Conservation (phyloP, 2,888 invertebrate genomes). For the Harpagoxenus sublaevis region DNA sequence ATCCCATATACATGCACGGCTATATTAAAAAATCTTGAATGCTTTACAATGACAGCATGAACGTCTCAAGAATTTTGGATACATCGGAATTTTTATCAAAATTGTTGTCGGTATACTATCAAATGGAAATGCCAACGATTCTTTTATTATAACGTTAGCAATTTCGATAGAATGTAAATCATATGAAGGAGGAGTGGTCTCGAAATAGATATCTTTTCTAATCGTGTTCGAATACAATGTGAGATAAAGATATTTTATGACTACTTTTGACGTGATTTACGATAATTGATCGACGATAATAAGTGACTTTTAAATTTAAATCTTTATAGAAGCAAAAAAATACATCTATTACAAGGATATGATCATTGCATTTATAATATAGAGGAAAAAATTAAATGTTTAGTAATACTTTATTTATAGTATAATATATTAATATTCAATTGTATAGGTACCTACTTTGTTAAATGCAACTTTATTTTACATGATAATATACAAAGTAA, state of each 20-base stretch:
- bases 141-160: not conserved
- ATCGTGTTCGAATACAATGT: conserved; percentile 18
- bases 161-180: conserved; percentile 9
- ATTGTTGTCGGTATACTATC: not conserved
- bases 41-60: not conserved
- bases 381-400: not conserved
- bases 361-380: not conserved
- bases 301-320: not conserved
- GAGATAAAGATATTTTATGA: conserved; percentile 3
- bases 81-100: not conserved
- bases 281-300: conserved; percentile 5
- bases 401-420: not conserved
- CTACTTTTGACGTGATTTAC: not conserved
- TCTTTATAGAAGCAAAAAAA: not conserved
- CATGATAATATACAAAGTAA: not conserved
- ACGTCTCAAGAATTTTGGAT: not conserved
- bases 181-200: not conserved
- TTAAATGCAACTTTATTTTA: not conserved
- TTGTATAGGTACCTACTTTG: not conserved
- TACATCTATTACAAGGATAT: not conserved
- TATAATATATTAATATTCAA: not conserved
- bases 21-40: not conserved
- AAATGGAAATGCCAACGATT: not conserved
- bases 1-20: not conserved
- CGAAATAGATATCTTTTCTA: conserved; percentile 22